Evolutionary conservation across 2,888 invertebrate species (phyloP), one percentile per base, ranked within the genome.

Genomic region (Subacronicta megacephala): DNA sequence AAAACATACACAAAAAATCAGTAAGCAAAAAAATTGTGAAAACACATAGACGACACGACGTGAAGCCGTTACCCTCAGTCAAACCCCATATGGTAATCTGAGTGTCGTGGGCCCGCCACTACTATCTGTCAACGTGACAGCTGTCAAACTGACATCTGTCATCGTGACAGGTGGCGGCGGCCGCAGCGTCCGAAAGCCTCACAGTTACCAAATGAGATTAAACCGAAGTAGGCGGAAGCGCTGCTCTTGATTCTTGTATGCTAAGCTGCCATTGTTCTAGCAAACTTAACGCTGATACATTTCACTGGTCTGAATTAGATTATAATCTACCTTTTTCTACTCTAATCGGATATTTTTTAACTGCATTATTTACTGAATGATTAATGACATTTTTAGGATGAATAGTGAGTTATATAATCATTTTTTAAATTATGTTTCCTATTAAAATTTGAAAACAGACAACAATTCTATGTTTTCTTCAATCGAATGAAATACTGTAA

Each of bases 181-280:
- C 73, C 85, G 83, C 85, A 83, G 77, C 83, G 83, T 85, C 82
- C 79, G 74, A 76, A 93, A 89, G 94, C 95, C 98, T 98, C 98
- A 98, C 97, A 98, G 97, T 98, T 98, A 98, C 98, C 97, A 97
- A 97, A 98, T 98, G 98, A 98, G 98, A 98, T 98, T 98, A 97
- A 95, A 96, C 96, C 95, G 96, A 95, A 95, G 93, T 90, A 93
- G 92, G 93, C 90, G 77, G 58, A 93, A 93, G 92, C 91, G 89
- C 80, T 79, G 72, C 55, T 72, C 63, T 67, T 72, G 75, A 67
- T 62, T 61, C 62, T 59, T 50, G 50, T 53, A 62, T 46, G 52
- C 43, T 40, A 64, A 72, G 64, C 56, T 50, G 54, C 44, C 33
- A 46, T 15, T 46, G 36, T 42, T 53, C 35, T 29, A 40, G 26